A percentile compares a stretch with the other conserved stretches of the same genome.
Evolutionary conservation across 2,797 vertebrate species (phyloP).

Genomic region (Thamnophis elegans): DNA sequence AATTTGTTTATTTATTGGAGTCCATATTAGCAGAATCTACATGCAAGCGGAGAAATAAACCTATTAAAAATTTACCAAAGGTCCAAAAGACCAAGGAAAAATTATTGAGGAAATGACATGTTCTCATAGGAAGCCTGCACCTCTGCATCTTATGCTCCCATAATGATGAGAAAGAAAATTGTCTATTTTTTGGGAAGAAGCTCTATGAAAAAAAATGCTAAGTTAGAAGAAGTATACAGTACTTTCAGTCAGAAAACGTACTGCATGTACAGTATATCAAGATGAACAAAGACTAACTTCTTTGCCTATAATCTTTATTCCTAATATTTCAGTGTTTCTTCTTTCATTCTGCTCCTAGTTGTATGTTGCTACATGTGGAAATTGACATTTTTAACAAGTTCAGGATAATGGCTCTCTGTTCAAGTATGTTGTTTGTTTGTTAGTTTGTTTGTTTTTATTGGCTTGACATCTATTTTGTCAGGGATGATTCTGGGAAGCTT

Average conservation of each 20-base stretch:
- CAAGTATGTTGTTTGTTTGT: background rate
- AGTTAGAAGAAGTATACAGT: background rate
- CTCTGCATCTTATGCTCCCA: background rate
- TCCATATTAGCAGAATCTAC: background rate
- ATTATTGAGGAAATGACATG: background rate
- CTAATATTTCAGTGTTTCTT: background rate
- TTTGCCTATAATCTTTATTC: background rate
- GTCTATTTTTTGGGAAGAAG: background rate
- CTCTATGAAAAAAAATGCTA: background rate
- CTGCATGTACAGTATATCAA: background rate
- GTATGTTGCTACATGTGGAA: background rate
- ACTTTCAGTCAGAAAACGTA: background rate
- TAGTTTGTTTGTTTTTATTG: background rate
- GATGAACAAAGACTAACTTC: background rate
- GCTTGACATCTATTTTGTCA: background rate
- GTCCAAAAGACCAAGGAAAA: background rate
- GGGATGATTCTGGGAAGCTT: background rate
- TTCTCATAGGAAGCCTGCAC: background rate
- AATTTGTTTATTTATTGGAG: background rate
- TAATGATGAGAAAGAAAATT: background rate
- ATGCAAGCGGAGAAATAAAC: background rate
- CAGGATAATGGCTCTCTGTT: background rate
- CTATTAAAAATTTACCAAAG: background rate
- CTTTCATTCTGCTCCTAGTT: background rate
- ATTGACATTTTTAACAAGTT: background rate